These are phyloP conservation scores for Gopherus flavomarginatus DNA, from an alignment of 2,113 vertebrate genomes.

Conservation along the genomic window DNA sequence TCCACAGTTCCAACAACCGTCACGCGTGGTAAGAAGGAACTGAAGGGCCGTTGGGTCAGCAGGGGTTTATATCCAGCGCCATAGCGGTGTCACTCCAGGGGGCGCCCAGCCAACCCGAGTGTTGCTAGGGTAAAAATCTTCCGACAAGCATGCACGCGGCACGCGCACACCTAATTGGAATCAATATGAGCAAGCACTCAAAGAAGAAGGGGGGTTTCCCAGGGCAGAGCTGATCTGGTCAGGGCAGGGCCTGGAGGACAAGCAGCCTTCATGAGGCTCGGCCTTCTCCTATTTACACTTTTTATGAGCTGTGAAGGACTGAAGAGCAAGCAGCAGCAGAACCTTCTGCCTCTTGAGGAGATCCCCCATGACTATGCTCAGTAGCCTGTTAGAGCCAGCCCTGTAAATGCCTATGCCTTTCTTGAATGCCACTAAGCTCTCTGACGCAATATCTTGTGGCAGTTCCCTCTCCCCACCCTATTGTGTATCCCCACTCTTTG, in stretches of 20 bases:
- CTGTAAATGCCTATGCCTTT: background rate
- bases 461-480: background rate
- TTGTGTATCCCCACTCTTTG: background rate
- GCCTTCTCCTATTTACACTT: background rate
- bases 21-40: no score
- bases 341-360: background rate
- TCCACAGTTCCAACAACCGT: no score
- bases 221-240: no score
- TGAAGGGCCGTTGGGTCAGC: no score
- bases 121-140: no score
- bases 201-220: no score
- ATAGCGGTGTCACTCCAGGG: no score
- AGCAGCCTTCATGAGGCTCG: background rate
- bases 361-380: background rate
- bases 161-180: no score
- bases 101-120: no score
- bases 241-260: background rate
- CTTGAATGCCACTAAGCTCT: background rate
- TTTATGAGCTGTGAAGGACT: background rate
- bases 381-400: rapidly evolving
- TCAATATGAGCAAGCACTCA: no score
- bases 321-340: background rate
- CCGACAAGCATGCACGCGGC: no score
- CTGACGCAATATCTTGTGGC: background rate
- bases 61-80: no score